These are phyloP conservation scores for Macrophya annulata DNA, from an alignment of 2,888 invertebrate species.

Conservation along the genomic window DNA sequence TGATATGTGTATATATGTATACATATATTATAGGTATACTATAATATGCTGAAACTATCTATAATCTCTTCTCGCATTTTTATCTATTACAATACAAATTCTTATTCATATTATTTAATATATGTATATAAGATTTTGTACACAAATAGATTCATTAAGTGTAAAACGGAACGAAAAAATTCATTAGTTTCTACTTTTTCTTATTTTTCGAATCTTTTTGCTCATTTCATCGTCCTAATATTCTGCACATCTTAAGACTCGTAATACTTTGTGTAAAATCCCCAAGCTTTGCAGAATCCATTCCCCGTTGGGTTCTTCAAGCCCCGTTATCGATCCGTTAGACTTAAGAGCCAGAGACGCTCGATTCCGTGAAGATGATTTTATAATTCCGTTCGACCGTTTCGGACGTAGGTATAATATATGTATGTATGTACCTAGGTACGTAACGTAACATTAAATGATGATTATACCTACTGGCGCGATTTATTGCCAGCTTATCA, in stretches of 20 bases:
- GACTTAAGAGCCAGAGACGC: neutral
- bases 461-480: neutral
- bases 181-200: neutral
- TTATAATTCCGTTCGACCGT: constrained; percentile 1
- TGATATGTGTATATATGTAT: neutral
- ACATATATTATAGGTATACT: neutral
- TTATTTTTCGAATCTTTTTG: neutral
- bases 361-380: constrained; percentile 10
- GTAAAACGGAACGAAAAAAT: too few relatives aligned
- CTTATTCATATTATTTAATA: neutral
- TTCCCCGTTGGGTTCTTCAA: neutral
- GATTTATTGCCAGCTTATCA: neutral
- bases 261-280: neutral
- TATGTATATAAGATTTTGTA: too few relatives aligned
- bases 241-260: neutral
- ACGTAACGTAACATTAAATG: neutral
- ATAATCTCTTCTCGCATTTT: neutral
- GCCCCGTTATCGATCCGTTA: constrained; percentile 44
- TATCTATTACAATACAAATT: neutral
- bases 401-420: neutral
- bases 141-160: too few relatives aligned
- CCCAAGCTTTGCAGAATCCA: neutral
- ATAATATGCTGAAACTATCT: neutral
- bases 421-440: too few relatives aligned
- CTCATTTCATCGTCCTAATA: neutral